phyloP scores from a whole-genome alignment of 35 echinoderm and acorn worm species.

The Chiridota heheva region DNA sequence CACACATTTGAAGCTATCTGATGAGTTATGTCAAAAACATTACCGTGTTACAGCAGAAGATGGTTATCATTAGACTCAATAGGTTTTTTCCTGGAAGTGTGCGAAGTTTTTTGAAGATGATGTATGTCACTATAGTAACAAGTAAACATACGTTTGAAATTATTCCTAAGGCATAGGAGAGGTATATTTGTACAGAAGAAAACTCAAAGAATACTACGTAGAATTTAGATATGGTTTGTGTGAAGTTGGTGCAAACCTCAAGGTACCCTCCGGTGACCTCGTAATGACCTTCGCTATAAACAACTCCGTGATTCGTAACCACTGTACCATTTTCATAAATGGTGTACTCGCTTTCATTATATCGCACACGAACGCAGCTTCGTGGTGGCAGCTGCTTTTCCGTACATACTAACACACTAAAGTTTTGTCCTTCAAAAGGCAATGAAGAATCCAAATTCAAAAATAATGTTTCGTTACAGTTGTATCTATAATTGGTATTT shows the following conservation, averaged over 20 bases:
- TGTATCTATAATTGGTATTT: slow-evolving; percentile 18
- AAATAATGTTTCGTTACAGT: slow-evolving; percentile 53
- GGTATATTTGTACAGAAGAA: slow-evolving; percentile 55
- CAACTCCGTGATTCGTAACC: slow-evolving; percentile 21
- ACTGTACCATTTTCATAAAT: slow-evolving; percentile 43
- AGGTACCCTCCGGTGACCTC: slow-evolving; percentile 24
- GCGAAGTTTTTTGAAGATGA: slow-evolving; percentile 63
- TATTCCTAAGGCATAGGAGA: slow-evolving; percentile 36
- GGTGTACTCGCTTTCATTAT: slow-evolving; percentile 64
- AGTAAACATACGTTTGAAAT: slow-evolving; percentile 52
- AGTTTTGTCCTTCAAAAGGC: slow-evolving; percentile 20
- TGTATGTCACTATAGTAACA: slow-evolving; percentile 74
- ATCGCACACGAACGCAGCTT: slow-evolving; percentile 50
- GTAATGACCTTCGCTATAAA: slow-evolving; percentile 53
- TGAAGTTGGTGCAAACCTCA: slow-evolving; percentile 57
- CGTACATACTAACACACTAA: slow-evolving; percentile 59
- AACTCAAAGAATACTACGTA: slow-evolving; percentile 82
- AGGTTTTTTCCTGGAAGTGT: slow-evolving; percentile 81
- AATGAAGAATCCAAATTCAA: slow-evolving; percentile 34
- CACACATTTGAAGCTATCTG: slow-evolving; percentile 28
- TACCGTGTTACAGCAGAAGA: slow-evolving; percentile 39
- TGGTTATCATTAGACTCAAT: slow-evolving; percentile 55
- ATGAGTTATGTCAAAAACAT: slow-evolving; percentile 41
- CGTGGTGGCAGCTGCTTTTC: slow-evolving; percentile 7
- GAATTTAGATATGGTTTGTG: slow-evolving; percentile 29